Percentiles rank a stretch among this genome's conserved stretches.
These are phyloP conservation scores for Platalea minor DNA, from an alignment of 2,797 vertebrate genomes.

Conservation along the genomic window DNA sequence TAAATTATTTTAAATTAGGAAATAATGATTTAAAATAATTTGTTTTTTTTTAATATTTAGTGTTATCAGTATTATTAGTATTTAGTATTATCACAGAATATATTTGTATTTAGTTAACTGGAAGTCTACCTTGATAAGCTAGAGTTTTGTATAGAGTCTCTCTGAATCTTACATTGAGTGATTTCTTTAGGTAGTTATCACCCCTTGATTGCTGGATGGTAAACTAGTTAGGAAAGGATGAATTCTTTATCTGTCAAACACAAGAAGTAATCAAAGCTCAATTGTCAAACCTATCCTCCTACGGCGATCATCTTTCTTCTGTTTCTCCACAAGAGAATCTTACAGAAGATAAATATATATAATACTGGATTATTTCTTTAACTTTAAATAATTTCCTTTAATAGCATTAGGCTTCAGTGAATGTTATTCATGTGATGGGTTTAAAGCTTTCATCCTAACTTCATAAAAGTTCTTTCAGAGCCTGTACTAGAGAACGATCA, in stretches of 20 bases:
- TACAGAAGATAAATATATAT: background rate
- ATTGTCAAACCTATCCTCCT: background rate
- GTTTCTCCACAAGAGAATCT: background rate
- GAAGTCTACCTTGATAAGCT: background rate
- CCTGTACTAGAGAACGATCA: background rate
- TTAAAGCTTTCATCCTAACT: slow-evolving; percentile 47
- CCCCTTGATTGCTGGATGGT: background rate
- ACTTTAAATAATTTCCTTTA: slow-evolving; percentile 41
- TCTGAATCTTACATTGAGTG: background rate
- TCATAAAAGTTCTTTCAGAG: slow-evolving; percentile 50
- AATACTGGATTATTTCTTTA: slow-evolving; percentile 8
- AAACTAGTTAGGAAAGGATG: background rate
- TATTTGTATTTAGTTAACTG: background rate
- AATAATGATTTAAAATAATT: background rate
- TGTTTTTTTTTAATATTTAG: background rate
- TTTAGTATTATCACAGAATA: background rate
- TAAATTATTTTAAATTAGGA: background rate
- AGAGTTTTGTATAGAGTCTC: background rate
- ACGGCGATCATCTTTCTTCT: rapidly evolving
- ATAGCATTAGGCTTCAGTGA: slow-evolving; percentile 15
- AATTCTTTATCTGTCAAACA: background rate
- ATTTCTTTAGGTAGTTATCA: background rate
- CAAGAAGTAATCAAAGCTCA: background rate
- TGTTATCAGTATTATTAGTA: background rate
- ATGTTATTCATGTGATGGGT: slow-evolving; percentile 5